phyloP scores from a whole-genome alignment of 92 coral and sea anemone species.

The Micromussa lordhowensis region DNA sequence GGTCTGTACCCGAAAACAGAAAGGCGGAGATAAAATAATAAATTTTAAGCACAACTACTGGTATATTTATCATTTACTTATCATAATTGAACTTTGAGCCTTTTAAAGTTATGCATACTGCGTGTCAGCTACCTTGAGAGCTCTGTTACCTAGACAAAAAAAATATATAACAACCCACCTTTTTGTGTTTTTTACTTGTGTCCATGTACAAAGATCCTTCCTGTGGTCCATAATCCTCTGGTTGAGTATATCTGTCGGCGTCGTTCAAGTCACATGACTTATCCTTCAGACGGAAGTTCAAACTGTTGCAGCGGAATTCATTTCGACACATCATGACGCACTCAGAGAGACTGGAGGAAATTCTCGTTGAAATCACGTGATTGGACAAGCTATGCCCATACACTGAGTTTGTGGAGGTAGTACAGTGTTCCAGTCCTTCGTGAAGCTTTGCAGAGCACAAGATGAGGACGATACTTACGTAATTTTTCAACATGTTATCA shows the following conservation, averaged over 20 bases:
- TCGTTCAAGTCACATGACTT: conserved; percentile 39
- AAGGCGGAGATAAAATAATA: too few species aligned
- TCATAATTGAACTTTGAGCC: too few species aligned
- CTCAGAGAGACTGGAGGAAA: neutral
- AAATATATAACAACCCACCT: neutral
- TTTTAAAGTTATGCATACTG: too few species aligned
- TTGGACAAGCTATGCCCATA: neutral
- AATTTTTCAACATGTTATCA: neutral
- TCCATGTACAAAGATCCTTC: conserved; percentile 21
- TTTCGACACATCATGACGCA: neutral
- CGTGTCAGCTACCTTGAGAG: too few species aligned
- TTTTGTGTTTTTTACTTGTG: neutral
- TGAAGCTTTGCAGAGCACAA: neutral
- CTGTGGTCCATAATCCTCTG: conserved; percentile 19
- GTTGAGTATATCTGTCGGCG: conserved; percentile 26
- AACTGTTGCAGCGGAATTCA: conserved; percentile 24
- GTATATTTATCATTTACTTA: too few species aligned
- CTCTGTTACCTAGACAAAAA: neutral
- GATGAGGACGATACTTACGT: neutral
- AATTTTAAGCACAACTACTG: too few species aligned
- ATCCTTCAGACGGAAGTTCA: neutral
- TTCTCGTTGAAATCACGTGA: conserved; percentile 16
- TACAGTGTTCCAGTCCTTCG: neutral
- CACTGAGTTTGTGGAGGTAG: neutral
- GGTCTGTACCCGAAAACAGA: too few species aligned